Base-by-base conservation (phyloP, 2,797 vertebrate genomes). In the Sebastes elongatus region DNA sequence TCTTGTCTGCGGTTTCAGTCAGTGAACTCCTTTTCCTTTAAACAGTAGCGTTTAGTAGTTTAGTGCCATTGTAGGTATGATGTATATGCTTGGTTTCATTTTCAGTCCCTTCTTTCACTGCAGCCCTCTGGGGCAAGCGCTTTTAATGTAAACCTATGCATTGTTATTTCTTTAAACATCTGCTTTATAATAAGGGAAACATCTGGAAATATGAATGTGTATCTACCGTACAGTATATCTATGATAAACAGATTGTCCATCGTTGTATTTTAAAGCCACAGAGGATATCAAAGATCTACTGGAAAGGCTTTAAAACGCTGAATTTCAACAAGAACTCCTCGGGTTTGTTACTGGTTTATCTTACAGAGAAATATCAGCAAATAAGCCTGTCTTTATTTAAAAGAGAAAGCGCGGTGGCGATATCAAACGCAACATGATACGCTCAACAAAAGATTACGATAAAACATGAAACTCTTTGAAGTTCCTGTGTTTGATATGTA, bases 381-480 rank as follows among this genome's bases (percentile, higher is more conserved):
- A 70, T 62, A 38, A 64, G 38, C 6, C 30, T 11, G 56, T 23
- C n/a, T 83, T 62, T 65, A 72, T 86, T 86, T 85, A 52, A 81
- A 67, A 85, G 64, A 56, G 66, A 80, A 80, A 56, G 68, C 67
- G 61, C 46, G 35, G 25, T 38, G 30, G 75, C 71, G 35, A 84
- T 69, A 85, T 71, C 59, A 88, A 86, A 86, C 60, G 49, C 77
- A 72, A 71, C 81, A 84, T 28, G 65, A 83, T 59, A 79, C 22
- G 33, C 82, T 85, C 78, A 83, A 86, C 72, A 88, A 76, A 85
- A 80, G 87, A 91, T 87, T 83, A 74, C 1, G 32, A 85, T 81
- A 69, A 78, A 81, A 87, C 66, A 59, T 61, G 30, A 73, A 87
- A 46, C n/a, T 71, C 83, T 91, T 87, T 87, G 86, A 90, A 83